These are phyloP conservation scores for Halisarca cf. caerulea DNA, from an alignment of 37 sponge, comb jelly and placozoan genomes.

Conservation along the genomic window DNA sequence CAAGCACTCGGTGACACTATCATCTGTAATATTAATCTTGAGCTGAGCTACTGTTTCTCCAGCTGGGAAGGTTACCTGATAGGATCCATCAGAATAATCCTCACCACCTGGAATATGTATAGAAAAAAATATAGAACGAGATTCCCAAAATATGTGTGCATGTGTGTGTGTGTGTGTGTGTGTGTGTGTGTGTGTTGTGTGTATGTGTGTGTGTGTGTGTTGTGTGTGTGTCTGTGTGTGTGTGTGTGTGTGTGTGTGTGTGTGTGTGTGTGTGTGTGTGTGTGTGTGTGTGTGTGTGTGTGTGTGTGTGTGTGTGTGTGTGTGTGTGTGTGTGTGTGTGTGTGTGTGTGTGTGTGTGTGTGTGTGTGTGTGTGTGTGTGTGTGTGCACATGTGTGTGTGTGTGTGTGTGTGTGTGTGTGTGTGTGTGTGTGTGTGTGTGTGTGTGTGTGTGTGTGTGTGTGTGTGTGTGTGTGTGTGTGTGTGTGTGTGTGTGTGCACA, in stretches of 20 bases:
- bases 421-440: neutral
- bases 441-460: conserved; percentile 15
- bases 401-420: conserved; percentile 46
- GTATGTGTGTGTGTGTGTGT: no score
- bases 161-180: no score
- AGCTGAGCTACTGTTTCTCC: neutral
- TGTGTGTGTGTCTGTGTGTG: no score
- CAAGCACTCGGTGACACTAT: neutral
- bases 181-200: no score
- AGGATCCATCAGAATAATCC: neutral
- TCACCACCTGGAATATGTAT: no score
- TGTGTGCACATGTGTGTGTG: neutral
- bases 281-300: no score
- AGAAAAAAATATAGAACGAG: no score
- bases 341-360: neutral
- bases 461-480: conserved; percentile 36
- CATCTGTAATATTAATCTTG: conserved; percentile 16
- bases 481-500: conserved; percentile 23
- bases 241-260: no score
- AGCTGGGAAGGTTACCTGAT: conserved; percentile 4
- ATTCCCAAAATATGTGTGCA: no score
- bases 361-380: no score
- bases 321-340: neutral
- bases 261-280: no score
- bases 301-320: no score